Percentiles rank a stretch among this genome's conserved stretches.
phyloP scores from a whole-genome alignment of 1,140 invertebrate genomes.

The Drosophila azteca region DNA sequence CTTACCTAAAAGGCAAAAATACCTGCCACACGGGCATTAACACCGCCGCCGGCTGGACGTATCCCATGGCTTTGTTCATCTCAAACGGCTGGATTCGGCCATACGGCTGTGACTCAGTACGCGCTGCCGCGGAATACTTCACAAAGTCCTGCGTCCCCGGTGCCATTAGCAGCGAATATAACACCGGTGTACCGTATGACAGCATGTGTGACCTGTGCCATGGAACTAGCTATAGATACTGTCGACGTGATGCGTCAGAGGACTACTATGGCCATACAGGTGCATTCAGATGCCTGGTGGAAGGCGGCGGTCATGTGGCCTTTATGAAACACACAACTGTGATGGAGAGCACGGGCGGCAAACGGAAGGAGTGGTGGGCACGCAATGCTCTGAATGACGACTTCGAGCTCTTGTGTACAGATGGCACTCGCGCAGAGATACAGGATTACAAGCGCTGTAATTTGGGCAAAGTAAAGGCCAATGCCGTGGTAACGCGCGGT shows the following conservation, averaged over 20 bases:
- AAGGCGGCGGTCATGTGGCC: conserved; percentile 97
- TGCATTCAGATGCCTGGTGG: conserved; percentile 96
- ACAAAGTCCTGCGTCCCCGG: conserved; percentile 95
- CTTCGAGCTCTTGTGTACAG: conserved; percentile 96
- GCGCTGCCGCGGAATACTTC: conserved; percentile 96
- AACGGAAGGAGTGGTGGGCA: conserved; percentile 96
- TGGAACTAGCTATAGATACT: conserved; percentile 92
- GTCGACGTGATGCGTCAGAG: conserved; percentile 92
- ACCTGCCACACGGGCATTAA: conserved; percentile 97
- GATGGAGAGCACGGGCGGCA: conserved; percentile 94
- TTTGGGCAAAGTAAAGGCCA: conserved; percentile 94
- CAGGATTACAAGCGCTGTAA: conserved; percentile 94
- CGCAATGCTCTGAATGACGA: conserved; percentile 95
- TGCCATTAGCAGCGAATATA: conserved; percentile 93
- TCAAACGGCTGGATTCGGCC: conserved; percentile 96
- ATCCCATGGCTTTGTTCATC: conserved; percentile 96
- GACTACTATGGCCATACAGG: conserved; percentile 95
- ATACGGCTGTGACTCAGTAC: conserved; percentile 94
- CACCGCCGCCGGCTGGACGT: conserved; percentile 97
- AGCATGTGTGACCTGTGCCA: conserved; percentile 97
- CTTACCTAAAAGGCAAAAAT: conserved; percentile 94
- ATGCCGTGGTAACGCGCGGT: conserved; percentile 94
- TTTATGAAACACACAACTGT: conserved; percentile 97
- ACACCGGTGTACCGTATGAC: conserved; percentile 91
- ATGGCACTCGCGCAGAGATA: conserved; percentile 92